These are phyloP conservation scores for Enteromius argenteus DNA, from an alignment of 2,797 vertebrate genomes.

Conservation along the genomic window DNA sequence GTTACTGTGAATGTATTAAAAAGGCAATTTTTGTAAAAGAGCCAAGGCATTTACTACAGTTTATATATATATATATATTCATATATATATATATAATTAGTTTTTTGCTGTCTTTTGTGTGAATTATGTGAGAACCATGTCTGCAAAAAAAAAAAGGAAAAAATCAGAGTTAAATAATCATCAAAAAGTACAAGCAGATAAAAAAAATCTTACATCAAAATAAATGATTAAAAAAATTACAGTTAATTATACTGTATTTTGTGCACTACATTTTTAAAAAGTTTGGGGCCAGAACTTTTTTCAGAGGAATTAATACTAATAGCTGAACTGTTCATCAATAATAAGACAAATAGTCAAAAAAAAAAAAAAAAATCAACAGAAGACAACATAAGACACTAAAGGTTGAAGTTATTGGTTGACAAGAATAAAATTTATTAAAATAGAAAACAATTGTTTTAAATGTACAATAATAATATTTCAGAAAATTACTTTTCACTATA, in stretches of 20 bases:
- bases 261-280: neutral
- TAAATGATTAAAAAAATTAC: too few relatives aligned
- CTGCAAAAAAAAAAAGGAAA: neutral
- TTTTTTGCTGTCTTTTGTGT: neutral
- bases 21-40: neutral
- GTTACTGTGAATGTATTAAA: neutral
- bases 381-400: neutral
- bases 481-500: neutral
- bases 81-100: too few relatives aligned
- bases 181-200: too few relatives aligned
- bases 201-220: neutral
- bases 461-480: neutral
- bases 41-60: neutral
- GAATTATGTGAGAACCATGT: neutral
- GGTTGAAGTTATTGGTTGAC: neutral
- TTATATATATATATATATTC: too few relatives aligned
- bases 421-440: neutral
- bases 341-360: too few relatives aligned
- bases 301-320: too few relatives aligned
- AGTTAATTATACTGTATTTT: too few relatives aligned
- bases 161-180: too few relatives aligned
- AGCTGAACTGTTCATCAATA: too few relatives aligned
- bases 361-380: too few relatives aligned
- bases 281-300: neutral
- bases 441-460: neutral